Percentiles rank a stretch among this genome's conserved stretches.
These are phyloP conservation scores for Pachliopta kotzebuea DNA, from an alignment of 2,888 invertebrate species.

Conservation along the genomic window DNA sequence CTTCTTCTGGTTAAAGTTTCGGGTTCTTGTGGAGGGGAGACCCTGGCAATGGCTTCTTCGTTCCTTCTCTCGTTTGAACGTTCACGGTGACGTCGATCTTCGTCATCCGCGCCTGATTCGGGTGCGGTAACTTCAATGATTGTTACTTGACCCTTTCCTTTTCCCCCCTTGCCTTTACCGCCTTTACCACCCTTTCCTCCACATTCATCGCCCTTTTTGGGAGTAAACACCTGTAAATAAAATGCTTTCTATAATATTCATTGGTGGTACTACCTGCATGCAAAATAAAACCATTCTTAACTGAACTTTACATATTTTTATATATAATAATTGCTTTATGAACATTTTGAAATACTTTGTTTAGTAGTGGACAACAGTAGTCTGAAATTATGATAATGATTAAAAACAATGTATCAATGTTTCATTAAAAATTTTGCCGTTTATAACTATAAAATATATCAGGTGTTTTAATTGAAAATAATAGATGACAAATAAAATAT, in stretches of 20 bases:
- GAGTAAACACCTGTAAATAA: constrained; percentile 64
- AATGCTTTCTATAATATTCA: neutral
- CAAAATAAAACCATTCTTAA: neutral
- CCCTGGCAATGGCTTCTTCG: constrained; percentile 62
- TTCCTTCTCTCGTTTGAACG: constrained; percentile 55
- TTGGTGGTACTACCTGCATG: neutral
- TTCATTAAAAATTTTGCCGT: no score
- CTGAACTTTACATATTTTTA: neutral
- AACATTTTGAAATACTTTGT: neutral
- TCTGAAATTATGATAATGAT: neutral
- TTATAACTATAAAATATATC: no score
- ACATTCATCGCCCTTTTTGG: constrained; percentile 82
- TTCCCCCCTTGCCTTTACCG: constrained; percentile 86
- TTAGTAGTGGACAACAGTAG: neutral
- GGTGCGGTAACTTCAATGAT: constrained; percentile 81
- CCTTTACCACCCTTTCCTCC: constrained; percentile 85
- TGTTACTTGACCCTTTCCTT: constrained; percentile 86
- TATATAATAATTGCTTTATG: neutral
- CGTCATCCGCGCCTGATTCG: constrained; percentile 63
- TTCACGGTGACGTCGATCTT: constrained; percentile 64
- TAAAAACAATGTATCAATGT: neutral
- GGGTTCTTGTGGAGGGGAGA: constrained; percentile 58
- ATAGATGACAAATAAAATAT: no score
- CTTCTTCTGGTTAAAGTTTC: constrained; percentile 44
- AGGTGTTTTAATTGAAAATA: no score